Evolutionary conservation across 2,797 vertebrate species (phyloP).

Genomic region (Syncerus caffer): DNA sequence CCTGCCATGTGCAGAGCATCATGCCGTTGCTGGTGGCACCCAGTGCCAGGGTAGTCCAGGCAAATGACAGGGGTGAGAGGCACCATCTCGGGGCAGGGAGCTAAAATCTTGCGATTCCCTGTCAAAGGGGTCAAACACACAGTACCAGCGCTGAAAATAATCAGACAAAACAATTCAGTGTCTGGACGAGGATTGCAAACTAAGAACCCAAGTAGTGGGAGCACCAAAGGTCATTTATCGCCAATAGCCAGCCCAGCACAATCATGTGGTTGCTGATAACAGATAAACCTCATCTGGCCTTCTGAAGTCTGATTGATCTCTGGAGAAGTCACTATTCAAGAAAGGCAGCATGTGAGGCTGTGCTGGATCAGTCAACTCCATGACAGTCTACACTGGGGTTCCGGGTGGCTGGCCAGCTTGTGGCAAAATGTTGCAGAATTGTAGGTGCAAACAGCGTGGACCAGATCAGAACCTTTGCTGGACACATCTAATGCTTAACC

Average conservation of each 20-base stretch:
- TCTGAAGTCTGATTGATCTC: background rate
- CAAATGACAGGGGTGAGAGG: background rate
- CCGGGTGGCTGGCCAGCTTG: background rate
- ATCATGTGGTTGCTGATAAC: rapidly evolving
- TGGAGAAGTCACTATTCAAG: background rate
- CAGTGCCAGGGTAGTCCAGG: background rate
- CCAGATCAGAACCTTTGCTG: background rate
- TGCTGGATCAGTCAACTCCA: background rate
- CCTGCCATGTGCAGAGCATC: rapidly evolving
- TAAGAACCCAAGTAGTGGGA: background rate
- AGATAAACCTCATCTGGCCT: background rate
- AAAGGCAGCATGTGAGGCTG: background rate
- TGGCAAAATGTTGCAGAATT: background rate
- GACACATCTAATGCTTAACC: background rate
- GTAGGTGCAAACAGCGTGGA: background rate
- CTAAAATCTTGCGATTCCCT: background rate
- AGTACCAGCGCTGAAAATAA: background rate
- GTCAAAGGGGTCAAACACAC: background rate
- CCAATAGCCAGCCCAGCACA: background rate
- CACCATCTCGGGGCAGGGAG: background rate
- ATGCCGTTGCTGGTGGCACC: background rate
- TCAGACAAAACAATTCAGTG: background rate
- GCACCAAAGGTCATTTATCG: background rate
- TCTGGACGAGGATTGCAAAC: background rate
- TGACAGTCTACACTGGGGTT: background rate